phyloP scores from a whole-genome alignment of 2,888 invertebrate genomes.

The Synanthedon myopaeformis region DNA sequence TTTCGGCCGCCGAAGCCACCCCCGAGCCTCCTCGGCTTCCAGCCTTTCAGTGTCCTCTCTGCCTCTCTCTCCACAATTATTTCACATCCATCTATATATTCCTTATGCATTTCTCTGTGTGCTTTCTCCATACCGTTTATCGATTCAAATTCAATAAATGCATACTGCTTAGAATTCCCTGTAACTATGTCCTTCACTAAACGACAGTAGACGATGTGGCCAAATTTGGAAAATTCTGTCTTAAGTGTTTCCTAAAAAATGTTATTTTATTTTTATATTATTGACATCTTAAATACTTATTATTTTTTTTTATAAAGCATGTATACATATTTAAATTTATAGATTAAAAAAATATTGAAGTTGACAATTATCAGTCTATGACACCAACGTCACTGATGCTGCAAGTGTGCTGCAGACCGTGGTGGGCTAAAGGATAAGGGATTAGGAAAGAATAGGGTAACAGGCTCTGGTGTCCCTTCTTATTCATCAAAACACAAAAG shows the following conservation, averaged over 20 bases:
- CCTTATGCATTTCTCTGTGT: constrained; percentile 69
- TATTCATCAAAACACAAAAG: too few species aligned
- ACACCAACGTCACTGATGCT: too few species aligned
- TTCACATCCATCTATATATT: constrained; percentile 74
- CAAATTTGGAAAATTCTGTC: constrained; percentile 73
- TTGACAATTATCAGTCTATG: neutral
- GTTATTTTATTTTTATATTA: too few species aligned
- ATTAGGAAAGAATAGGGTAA: too few species aligned
- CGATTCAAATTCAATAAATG: constrained; percentile 84
- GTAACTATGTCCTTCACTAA: constrained; percentile 86
- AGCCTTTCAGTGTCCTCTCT: constrained; percentile 77
- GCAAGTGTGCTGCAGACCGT: too few species aligned
- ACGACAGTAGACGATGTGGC: constrained; percentile 72
- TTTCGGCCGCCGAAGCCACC: constrained; percentile 90
- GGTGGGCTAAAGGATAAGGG: too few species aligned
- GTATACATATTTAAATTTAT: too few species aligned
- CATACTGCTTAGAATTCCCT: constrained; percentile 84
- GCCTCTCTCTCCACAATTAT: constrained; percentile 81
- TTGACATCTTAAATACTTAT: too few species aligned
- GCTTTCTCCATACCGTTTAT: constrained; percentile 73
- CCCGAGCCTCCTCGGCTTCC: constrained; percentile 87
- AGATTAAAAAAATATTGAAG: too few species aligned
- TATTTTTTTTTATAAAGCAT: too few species aligned
- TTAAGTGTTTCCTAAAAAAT: constrained; percentile 63
- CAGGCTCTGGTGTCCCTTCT: too few species aligned